Conservation (phyloP, 2,797 vertebrate genomes). For the Notamacropus eugenii region DNA sequence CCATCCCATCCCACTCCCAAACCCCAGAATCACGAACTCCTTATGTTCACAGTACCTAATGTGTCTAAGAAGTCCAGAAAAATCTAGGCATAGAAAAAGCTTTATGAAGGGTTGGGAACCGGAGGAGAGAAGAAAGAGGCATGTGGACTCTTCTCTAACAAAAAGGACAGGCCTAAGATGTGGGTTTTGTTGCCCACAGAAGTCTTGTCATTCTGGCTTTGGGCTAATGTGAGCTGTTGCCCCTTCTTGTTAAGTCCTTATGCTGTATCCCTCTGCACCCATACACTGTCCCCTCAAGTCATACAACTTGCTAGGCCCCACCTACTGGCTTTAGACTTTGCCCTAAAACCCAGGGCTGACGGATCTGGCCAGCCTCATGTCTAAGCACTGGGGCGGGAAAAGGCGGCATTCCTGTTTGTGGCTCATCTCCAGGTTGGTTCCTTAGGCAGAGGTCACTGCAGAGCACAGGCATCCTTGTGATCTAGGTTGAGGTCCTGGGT, state of each 20-base stretch:
- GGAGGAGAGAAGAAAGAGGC: not conserved
- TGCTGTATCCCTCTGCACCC: not conserved
- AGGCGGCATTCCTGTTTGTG: not conserved
- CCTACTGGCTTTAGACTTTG: conserved; percentile 34
- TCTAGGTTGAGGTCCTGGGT: conserved; percentile 32
- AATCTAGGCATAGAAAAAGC: conserved; percentile 21
- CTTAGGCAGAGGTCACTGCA: conserved; percentile 82
- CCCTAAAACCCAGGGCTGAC: conserved; percentile 24
- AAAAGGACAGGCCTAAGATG: conserved; percentile 26
- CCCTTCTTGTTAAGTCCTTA: not conserved
- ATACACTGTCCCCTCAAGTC: not conserved
- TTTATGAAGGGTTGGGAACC: not conserved
- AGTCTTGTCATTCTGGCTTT: not conserved
- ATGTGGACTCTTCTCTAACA: not conserved
- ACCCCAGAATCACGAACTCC: not conserved
- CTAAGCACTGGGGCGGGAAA: not conserved
- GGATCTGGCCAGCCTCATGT: conserved; percentile 21
- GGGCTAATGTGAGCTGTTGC: too few relatives aligned
- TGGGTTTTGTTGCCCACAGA: not conserved
- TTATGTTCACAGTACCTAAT: not conserved
- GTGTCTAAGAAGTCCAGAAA: conserved; percentile 9
- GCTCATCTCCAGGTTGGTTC: not conserved
- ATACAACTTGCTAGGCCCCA: conserved; percentile 23
- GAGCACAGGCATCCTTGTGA: conserved; percentile 78
- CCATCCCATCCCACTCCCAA: too few relatives aligned